Percentiles rank a stretch among this genome's conserved stretches.
These are phyloP conservation scores for Etheostoma spectabile DNA, from an alignment of 2,113 vertebrate genomes.

Conservation along the genomic window DNA sequence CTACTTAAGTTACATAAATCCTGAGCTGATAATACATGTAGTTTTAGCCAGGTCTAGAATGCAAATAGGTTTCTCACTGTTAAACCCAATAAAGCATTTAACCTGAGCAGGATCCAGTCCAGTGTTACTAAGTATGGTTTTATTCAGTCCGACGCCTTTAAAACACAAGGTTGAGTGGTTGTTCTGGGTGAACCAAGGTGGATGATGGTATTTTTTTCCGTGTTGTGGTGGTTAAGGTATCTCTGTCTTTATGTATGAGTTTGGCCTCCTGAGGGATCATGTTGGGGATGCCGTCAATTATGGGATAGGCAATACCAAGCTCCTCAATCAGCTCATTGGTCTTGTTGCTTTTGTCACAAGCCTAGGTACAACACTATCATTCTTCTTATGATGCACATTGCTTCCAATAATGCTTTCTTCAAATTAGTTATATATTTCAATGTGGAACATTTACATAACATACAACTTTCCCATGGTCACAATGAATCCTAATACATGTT, in stretches of 20 bases:
- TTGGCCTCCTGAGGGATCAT: slow-evolving; percentile 95
- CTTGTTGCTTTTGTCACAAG: no score
- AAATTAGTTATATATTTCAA: not conserved
- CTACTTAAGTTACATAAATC: not conserved
- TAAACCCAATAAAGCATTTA: not conserved
- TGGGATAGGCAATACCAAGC: slow-evolving; percentile 92
- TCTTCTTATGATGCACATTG: not conserved
- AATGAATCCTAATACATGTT: no score
- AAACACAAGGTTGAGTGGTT: not conserved
- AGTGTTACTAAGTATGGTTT: not conserved
- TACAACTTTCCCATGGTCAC: no score
- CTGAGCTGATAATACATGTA: not conserved
- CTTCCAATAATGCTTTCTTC: not conserved
- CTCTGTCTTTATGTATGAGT: slow-evolving; percentile 75
- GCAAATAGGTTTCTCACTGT: not conserved
- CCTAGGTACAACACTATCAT: no score
- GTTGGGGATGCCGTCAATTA: slow-evolving; percentile 92
- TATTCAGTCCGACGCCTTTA: not conserved
- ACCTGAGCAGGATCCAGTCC: not conserved
- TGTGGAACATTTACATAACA: not conserved
- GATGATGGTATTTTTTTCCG: slow-evolving; percentile 12
- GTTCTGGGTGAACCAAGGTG: not conserved
- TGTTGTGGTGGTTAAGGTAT: slow-evolving; percentile 16
- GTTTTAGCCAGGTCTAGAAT: no score
- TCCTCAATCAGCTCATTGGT: slow-evolving; percentile 94